Evolutionary conservation across 2,113 vertebrate species (phyloP), one percentile per base, ranked within the genome.

Genomic region (Xyliphius kryptos): DNA sequence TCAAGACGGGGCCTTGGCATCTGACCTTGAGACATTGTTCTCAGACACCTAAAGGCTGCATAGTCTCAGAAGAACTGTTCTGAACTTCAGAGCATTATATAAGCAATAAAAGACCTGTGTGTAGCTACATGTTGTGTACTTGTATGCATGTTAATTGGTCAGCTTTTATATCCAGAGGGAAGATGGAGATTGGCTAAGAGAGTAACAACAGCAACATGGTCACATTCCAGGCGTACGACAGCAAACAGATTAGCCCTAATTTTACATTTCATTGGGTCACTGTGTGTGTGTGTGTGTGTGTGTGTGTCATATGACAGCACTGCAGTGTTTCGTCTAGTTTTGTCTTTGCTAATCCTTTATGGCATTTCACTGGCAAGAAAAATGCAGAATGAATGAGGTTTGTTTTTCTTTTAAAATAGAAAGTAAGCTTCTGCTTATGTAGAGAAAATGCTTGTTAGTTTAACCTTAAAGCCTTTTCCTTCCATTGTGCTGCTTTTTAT

Each of bases 101-200:
- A 67, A 53, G 8, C 21, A 52, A 38, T 11, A 9, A 9, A 43
- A 10, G 53, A 36, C 36, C 51, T 19, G 59, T 52, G 48, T 40
- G 32, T 52, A 36, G 3, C 21, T 62, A 26, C 38, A 37, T 44
- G 21, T 36, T 66, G 49, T 60, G 43, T 43, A 41, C 32, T 7
- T 60, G 52, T 56, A 21, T 6, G 15, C 48, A 53, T 40, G 61
- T 73, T 76, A 76, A 76, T 70, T 68, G 60, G 63, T 76, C 56
- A 73, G 21, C 67, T 51, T 73, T 76, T 76, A 67, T 61, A 67
- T 76, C 63, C 67, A 38, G 19, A 41, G 63, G 70, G 63, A 73
- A 72, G 37, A 65, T 38, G 60, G 44, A 50, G 32, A 49, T 9
- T 32, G 19, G 22, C 40, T 41, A 20, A 16, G 62, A 32, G 46